phyloP scores from a whole-genome alignment of 2,888 invertebrate species.

The Xestobium rufovillosum region DNA sequence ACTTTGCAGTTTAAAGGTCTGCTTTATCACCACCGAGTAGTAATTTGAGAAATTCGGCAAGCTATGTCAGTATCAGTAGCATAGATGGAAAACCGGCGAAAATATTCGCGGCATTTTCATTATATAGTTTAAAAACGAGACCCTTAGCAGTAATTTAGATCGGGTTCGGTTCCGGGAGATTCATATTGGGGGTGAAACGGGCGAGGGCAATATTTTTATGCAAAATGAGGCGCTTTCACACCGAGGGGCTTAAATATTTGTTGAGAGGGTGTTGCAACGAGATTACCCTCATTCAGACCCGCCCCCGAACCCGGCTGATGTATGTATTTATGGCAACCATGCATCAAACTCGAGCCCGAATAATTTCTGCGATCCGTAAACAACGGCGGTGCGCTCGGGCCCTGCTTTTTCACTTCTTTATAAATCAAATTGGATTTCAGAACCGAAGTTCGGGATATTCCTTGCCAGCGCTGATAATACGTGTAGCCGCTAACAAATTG shows the following conservation, averaged over 20 bases:
- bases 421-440: slow-evolving; percentile 41
- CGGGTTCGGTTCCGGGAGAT: too few relatives aligned
- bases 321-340: slow-evolving; percentile 41
- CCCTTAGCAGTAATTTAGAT: too few relatives aligned
- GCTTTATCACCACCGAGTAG: too few relatives aligned
- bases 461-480: slow-evolving; percentile 28
- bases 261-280: slow-evolving; percentile 29
- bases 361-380: slow-evolving; percentile 39
- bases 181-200: too few relatives aligned
- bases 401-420: slow-evolving; percentile 37
- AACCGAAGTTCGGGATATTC: slow-evolving; percentile 32
- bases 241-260: slow-evolving; percentile 26
- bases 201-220: slow-evolving; percentile 2
- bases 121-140: too few relatives aligned
- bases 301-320: slow-evolving; percentile 37
- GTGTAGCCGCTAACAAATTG: slow-evolving; percentile 32
- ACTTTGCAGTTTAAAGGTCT: too few relatives aligned
- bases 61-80: too few relatives aligned
- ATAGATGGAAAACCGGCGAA: too few relatives aligned
- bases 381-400: slow-evolving; percentile 32
- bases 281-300: slow-evolving; percentile 38
- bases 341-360: slow-evolving; percentile 39
- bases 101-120: too few relatives aligned
- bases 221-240: slow-evolving; percentile 1
- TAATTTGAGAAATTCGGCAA: too few relatives aligned